These are phyloP conservation scores for Drosophila ogumai DNA, from an alignment of 1,140 invertebrate species.

Conservation along the genomic window DNA sequence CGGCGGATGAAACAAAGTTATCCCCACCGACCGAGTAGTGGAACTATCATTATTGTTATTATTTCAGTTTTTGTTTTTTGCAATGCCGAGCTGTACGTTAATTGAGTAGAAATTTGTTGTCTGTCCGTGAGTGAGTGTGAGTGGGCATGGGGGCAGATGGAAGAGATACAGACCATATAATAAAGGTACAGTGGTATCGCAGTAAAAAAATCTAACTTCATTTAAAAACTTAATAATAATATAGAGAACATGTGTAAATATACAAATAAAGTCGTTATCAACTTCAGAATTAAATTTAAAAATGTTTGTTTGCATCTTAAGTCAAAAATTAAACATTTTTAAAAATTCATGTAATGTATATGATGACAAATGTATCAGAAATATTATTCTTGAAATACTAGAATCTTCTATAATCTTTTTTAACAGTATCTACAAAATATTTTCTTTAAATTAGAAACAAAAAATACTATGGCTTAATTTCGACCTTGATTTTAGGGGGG, in stretches of 20 bases:
- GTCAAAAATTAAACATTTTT: too few species aligned
- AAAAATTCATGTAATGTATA: too few species aligned
- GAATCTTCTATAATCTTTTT: neutral
- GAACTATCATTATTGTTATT: slow-evolving; percentile 35
- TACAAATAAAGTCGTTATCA: too few species aligned
- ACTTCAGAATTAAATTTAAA: too few species aligned
- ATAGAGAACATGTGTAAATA: too few species aligned
- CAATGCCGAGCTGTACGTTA: slow-evolving; percentile 56
- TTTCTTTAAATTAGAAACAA: too few species aligned
- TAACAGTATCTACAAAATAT: neutral
- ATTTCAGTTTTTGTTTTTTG: slow-evolving; percentile 38
- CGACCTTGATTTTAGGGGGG: neutral
- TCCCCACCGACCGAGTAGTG: slow-evolving; percentile 2
- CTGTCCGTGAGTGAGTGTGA: slow-evolving; percentile 6
- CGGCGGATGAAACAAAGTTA: slow-evolving; percentile 52
- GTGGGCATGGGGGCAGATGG: slow-evolving; percentile 51
- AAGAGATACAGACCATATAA: slow-evolving; percentile 35
- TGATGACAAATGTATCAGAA: too few species aligned
- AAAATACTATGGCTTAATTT: neutral
- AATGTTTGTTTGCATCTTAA: too few species aligned
- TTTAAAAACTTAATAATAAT: too few species aligned
- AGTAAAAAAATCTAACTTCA: too few species aligned
- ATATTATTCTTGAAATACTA: too few species aligned
- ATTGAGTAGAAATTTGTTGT: slow-evolving; percentile 50
- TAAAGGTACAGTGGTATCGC: slow-evolving; percentile 24